Evolutionary conservation across 2,888 invertebrate species (phyloP).

Genomic region (Tolmerus cingulatus): DNA sequence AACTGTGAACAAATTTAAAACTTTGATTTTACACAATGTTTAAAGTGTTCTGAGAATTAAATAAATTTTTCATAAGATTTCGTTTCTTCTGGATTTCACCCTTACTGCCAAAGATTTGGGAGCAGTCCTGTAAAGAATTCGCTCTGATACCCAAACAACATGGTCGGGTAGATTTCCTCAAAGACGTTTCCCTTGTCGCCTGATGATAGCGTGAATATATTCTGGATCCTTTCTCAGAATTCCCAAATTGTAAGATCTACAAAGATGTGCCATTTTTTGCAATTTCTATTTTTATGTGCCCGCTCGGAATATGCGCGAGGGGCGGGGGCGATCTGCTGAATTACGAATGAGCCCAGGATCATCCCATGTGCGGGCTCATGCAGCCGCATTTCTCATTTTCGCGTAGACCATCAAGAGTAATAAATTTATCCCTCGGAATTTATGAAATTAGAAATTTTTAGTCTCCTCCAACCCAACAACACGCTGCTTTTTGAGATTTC

Average conservation of each 20-base stretch:
- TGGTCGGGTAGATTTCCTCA: not conserved
- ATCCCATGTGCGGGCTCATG: constrained; percentile 13
- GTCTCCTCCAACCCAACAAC: not conserved
- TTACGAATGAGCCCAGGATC: not conserved
- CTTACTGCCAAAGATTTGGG: too few species aligned
- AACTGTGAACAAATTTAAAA: not conserved
- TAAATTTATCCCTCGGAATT: constrained; percentile 26
- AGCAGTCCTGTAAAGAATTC: not conserved
- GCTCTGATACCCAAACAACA: not conserved
- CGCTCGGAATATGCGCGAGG: not conserved
- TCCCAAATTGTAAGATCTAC: not conserved
- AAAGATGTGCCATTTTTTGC: not conserved
- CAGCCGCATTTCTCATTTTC: not conserved
- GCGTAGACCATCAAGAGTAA: constrained; percentile 12
- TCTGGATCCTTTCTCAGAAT: not conserved
- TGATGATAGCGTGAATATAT: not conserved
- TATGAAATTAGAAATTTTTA: constrained; percentile 32
- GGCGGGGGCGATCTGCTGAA: not conserved
- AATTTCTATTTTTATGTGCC: not conserved
- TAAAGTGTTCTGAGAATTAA: not conserved
- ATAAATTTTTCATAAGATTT: not conserved
- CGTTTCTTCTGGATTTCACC: too few species aligned
- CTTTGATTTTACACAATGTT: not conserved
- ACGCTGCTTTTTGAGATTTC: not conserved
- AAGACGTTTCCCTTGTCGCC: not conserved